Evolutionary conservation across 1,140 invertebrate species (phyloP).

Genomic region (Triops longicaudatus): DNA sequence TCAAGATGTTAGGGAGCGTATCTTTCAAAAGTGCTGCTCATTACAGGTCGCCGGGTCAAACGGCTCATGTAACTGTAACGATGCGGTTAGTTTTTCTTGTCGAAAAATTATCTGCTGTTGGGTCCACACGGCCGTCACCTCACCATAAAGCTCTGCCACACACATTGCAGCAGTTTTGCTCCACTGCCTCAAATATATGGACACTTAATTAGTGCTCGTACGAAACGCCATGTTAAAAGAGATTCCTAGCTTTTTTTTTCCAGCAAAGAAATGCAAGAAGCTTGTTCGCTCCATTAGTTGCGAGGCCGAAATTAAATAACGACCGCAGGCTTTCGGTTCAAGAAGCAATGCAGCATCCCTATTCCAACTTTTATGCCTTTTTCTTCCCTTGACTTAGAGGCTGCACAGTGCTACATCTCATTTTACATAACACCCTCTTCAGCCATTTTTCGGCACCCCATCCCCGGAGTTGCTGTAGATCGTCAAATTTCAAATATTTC

Average conservation of each 20-base stretch:
- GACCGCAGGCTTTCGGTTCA: neutral
- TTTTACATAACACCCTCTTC: neutral
- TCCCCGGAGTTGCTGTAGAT: neutral
- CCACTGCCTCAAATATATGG: too few species aligned
- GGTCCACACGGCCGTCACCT: neutral
- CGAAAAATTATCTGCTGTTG: neutral
- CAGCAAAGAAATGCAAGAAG: neutral
- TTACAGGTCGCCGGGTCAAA: neutral
- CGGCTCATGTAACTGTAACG: neutral
- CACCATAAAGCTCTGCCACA: neutral
- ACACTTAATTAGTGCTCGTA: too few species aligned
- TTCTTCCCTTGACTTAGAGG: neutral
- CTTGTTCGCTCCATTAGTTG: neutral
- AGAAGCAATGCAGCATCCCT: neutral
- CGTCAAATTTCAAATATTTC: neutral
- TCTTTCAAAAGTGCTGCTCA: neutral
- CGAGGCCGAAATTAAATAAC: neutral
- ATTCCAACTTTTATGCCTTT: neutral
- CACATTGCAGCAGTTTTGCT: neutral
- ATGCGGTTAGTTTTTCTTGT: neutral
- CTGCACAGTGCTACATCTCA: neutral
- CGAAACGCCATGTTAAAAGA: too few species aligned
- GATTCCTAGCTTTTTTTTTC: neutral
- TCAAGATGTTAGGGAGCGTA: neutral
- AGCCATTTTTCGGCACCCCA: too few species aligned